phyloP scores from a whole-genome alignment of 2,888 invertebrate genomes.

The Chrysolina americana region DNA sequence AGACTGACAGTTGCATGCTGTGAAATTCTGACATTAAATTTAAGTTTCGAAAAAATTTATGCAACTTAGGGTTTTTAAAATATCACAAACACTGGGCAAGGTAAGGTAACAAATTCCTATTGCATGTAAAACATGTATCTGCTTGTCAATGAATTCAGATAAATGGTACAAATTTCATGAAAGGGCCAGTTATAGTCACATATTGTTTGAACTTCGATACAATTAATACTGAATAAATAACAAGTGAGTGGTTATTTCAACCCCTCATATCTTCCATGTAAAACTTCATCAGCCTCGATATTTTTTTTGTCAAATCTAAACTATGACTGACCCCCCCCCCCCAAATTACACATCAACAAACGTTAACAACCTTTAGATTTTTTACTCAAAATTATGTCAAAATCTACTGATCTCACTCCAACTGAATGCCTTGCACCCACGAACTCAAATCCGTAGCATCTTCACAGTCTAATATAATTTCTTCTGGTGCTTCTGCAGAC shows the following conservation, averaged over 20 bases:
- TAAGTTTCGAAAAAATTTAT: too few relatives aligned
- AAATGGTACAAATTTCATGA: background rate
- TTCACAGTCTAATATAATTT: slow-evolving; percentile 80
- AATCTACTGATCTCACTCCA: slow-evolving; percentile 71
- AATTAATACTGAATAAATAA: background rate
- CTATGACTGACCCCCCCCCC: background rate
- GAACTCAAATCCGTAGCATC: slow-evolving; percentile 85
- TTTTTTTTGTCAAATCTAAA: background rate
- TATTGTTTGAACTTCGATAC: background rate
- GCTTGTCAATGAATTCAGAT: background rate
- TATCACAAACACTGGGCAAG: too few relatives aligned
- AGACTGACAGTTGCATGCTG: too few relatives aligned
- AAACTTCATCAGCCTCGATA: background rate
- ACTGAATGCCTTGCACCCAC: slow-evolving; percentile 90
- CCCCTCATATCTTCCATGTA: too few relatives aligned
- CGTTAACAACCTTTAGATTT: slow-evolving; percentile 3
- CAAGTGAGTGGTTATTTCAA: background rate
- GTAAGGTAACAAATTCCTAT: background rate
- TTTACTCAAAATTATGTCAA: background rate
- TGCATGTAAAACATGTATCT: background rate
- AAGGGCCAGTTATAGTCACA: background rate
- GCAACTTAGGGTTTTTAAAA: too few relatives aligned
- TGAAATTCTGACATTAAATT: too few relatives aligned
- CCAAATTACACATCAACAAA: background rate
- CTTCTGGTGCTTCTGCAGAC: slow-evolving; percentile 74